Percentiles rank a stretch among this genome's conserved stretches.
These are phyloP conservation scores for Idaea aversata DNA, from an alignment of 2,888 invertebrate species.

Conservation along the genomic window DNA sequence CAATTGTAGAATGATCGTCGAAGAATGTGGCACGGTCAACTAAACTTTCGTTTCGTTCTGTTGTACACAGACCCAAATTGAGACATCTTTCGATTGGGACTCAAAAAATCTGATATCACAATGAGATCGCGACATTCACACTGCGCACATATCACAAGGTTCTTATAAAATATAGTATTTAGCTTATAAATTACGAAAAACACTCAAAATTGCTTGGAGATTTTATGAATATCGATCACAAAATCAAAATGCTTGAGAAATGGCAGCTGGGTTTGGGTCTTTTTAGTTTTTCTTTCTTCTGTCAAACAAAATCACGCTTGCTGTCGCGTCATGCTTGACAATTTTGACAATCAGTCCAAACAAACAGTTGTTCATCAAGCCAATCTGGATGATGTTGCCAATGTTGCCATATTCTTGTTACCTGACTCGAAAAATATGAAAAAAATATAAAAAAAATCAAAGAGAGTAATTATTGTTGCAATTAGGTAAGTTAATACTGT, in stretches of 20 bases:
- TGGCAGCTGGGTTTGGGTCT: not conserved
- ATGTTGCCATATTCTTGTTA: not conserved
- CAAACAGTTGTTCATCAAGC: not conserved
- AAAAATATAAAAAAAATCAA: not conserved
- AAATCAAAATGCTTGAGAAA: not conserved
- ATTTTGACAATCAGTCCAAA: not conserved
- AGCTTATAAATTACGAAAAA: not conserved
- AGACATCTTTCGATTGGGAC: constrained; percentile 67
- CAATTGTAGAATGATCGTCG: constrained; percentile 21
- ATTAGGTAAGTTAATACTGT: too few relatives aligned
- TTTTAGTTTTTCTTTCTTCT: not conserved
- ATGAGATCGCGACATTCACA: constrained; percentile 32
- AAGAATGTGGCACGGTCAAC: constrained; percentile 60
- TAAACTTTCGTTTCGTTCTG: constrained; percentile 77
- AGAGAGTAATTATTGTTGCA: not conserved
- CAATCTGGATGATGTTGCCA: not conserved
- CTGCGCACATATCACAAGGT: constrained; percentile 26
- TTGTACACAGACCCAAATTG: constrained; percentile 70
- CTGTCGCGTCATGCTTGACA: not conserved
- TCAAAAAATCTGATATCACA: constrained; percentile 37
- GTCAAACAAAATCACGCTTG: not conserved
- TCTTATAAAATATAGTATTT: not conserved
- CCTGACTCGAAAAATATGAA: not conserved
- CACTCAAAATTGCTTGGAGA: not conserved
- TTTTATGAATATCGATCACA: not conserved